These are phyloP conservation scores for Lepidurus apus DNA, from an alignment of 1,140 invertebrate genomes.

Conservation along the genomic window DNA sequence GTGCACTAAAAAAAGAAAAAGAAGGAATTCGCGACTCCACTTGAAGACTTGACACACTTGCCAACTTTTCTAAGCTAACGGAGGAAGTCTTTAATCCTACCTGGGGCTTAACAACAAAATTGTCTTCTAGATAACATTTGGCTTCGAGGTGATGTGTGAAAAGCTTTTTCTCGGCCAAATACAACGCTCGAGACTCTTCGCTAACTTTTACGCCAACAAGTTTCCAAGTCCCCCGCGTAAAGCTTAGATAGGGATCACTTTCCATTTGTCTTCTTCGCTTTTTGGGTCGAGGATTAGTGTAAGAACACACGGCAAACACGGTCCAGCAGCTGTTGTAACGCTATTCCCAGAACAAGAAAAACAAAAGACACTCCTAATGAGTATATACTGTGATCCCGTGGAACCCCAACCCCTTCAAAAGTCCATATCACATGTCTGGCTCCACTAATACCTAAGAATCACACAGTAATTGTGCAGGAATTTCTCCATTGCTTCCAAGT, in stretches of 20 bases:
- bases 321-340: slow-evolving; percentile 5
- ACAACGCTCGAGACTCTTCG: not conserved
- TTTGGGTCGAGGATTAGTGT: not conserved
- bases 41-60: not conserved
- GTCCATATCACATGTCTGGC: not conserved
- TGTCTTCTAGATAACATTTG: not conserved
- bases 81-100: slow-evolving; percentile 1
- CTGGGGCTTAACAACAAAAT: not conserved
- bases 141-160: not conserved
- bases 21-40: no score
- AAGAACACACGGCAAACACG: not conserved
- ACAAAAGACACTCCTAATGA: not conserved
- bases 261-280: not conserved
- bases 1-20: no score
- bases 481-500: not conserved
- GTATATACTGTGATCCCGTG: not conserved
- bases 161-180: not conserved
- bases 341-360: not conserved
- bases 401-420: not conserved
- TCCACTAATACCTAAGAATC: not conserved
- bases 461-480: not conserved
- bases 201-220: not conserved
- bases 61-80: not conserved
- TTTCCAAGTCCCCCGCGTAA: not conserved
- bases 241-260: slow-evolving; percentile 15